Conservation (phyloP, 2,888 invertebrate species). For the Polyommatus iphigenia region DNA sequence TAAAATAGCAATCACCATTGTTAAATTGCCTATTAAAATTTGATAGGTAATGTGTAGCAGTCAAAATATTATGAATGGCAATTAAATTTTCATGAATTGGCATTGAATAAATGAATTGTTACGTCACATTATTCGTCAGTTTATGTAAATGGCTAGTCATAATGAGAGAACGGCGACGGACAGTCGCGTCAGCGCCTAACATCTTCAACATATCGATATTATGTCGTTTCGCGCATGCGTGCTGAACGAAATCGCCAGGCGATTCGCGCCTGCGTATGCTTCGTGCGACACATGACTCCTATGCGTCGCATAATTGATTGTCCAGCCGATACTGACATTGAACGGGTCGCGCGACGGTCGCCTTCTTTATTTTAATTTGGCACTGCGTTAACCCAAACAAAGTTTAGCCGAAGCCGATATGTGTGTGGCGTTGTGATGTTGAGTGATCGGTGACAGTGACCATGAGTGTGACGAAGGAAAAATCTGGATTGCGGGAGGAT, state of each 20-base stretch:
- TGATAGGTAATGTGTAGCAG: not conserved
- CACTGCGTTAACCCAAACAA: slow-evolving; percentile 53
- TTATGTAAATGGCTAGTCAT: slow-evolving; percentile 7
- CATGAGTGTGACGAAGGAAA: slow-evolving; percentile 69
- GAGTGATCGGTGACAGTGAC: slow-evolving; percentile 50
- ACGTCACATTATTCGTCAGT: not conserved
- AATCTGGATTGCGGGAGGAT: slow-evolving; percentile 55
- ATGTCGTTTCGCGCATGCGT: slow-evolving; percentile 61
- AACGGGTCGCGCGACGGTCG: slow-evolving; percentile 57
- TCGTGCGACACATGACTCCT: slow-evolving; percentile 66
- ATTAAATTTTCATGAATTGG: not conserved
- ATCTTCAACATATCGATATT: slow-evolving; percentile 47
- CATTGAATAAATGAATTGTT: not conserved
- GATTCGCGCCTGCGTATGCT: slow-evolving; percentile 60
- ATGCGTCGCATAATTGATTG: slow-evolving; percentile 76
- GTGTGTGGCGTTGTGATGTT: slow-evolving; percentile 56
- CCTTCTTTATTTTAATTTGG: slow-evolving; percentile 64
- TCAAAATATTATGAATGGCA: not conserved
- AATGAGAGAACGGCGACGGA: slow-evolving; percentile 54
- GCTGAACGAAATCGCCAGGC: slow-evolving; percentile 42
- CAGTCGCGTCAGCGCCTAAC: slow-evolving; percentile 60
- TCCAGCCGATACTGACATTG: slow-evolving; percentile 78
- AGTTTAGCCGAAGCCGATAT: slow-evolving; percentile 46
- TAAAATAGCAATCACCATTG: slow-evolving; percentile 32
- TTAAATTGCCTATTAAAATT: not conserved